Evolutionary conservation across 2,888 invertebrate species (phyloP).

Genomic region (Hyposoter didymator): DNA sequence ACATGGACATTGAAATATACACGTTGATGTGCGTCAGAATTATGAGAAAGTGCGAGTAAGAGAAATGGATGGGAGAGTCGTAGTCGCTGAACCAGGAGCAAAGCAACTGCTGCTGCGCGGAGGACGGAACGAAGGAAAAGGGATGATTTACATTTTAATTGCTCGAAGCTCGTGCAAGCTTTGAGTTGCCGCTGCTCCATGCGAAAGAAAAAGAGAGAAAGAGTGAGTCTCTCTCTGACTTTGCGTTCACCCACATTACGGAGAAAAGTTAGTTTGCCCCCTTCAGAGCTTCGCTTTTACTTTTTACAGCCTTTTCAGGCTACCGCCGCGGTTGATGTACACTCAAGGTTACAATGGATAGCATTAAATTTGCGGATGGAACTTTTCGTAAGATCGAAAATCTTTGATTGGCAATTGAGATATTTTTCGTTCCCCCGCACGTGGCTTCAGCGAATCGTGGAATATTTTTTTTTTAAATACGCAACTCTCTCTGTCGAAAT

Average conservation of each 20-base stretch:
- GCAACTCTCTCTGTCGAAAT: neutral
- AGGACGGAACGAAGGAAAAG: constrained; percentile 72
- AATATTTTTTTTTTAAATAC: neutral
- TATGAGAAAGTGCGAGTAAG: constrained; percentile 48
- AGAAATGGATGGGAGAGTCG: constrained; percentile 48
- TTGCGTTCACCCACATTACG: constrained; percentile 62
- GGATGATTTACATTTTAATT: constrained; percentile 82
- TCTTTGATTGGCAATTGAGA: neutral
- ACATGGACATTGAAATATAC: neutral
- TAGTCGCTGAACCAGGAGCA: constrained; percentile 50
- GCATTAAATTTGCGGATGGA: constrained; percentile 2
- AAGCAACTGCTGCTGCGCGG: constrained; percentile 14
- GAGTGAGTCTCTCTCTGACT: no score
- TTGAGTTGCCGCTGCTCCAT: constrained; percentile 31
- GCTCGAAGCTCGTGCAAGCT: constrained; percentile 71
- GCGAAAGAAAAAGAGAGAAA: constrained; percentile 26
- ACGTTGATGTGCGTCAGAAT: constrained; percentile 29
- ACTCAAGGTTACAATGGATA: constrained; percentile 21
- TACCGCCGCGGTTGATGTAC: neutral
- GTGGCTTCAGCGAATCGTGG: neutral
- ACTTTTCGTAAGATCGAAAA: neutral
- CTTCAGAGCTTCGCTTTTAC: constrained; percentile 39
- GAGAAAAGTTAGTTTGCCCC: constrained; percentile 57
- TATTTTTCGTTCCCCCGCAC: neutral
- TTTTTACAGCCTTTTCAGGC: constrained; percentile 26